A percentile compares a stretch with the other conserved stretches of the same genome.
Conservation (phyloP, 1,140 invertebrate species). For the Bradysia coprophila region DNA sequence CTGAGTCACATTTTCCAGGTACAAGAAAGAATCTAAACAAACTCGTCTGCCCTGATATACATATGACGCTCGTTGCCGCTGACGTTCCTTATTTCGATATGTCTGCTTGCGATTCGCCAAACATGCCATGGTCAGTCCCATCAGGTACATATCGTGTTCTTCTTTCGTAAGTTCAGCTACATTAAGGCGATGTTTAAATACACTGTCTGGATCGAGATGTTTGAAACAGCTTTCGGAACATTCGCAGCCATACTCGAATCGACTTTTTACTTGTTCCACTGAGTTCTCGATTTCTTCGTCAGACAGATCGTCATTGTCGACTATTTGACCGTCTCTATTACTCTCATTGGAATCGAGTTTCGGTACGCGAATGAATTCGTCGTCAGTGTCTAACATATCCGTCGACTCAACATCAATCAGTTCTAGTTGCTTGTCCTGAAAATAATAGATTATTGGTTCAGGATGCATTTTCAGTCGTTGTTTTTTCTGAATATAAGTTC, state of each 20-base stretch:
- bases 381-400: neutral
- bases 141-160: conserved; percentile 56
- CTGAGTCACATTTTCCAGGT: conserved; percentile 61
- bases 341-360: too few species aligned
- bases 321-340: too few species aligned
- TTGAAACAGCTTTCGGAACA: conserved; percentile 58
- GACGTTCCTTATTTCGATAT: conserved; percentile 46
- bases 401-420: neutral
- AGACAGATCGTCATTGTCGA: neutral
- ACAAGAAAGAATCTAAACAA: conserved; percentile 58
- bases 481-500: too few species aligned
- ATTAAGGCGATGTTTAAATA: conserved; percentile 54
- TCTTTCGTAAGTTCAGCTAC: conserved; percentile 60
- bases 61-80: conserved; percentile 50
- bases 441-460: too few species aligned
- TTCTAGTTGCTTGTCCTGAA: neutral
- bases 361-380: too few species aligned
- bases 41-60: conserved; percentile 56
- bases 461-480: too few species aligned
- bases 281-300: conserved; percentile 10
- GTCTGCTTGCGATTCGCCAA: conserved; percentile 54
- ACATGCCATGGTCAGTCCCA: conserved; percentile 65
- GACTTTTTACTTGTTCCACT: conserved; percentile 39
- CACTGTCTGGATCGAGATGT: conserved; percentile 47
- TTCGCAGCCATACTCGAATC: conserved; percentile 51